phyloP scores from a whole-genome alignment of 2,113 vertebrate species.

The Pagrus major region DNA sequence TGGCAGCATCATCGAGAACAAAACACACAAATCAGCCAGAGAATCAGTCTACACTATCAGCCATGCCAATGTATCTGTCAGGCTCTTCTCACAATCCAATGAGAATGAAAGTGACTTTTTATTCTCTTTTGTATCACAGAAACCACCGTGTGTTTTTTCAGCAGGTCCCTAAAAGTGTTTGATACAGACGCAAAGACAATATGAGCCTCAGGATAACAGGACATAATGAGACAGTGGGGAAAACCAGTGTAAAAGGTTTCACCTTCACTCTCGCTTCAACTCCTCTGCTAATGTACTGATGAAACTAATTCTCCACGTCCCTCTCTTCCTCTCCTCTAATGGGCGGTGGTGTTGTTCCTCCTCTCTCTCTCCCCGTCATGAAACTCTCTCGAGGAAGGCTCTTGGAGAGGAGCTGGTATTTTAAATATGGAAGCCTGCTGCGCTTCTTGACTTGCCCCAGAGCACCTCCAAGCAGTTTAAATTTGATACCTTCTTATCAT shows the following conservation, averaged over 20 bases:
- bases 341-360: conserved; percentile 36
- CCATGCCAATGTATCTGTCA: not conserved
- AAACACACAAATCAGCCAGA: conserved; percentile 1
- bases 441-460: conserved; percentile 47
- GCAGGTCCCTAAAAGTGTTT: conserved; percentile 29
- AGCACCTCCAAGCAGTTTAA: conserved; percentile 66
- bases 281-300: conserved; percentile 23
- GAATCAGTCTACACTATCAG: not conserved
- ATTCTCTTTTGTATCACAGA: conserved; percentile 33
- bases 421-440: conserved; percentile 52
- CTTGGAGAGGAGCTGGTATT: conserved; percentile 54
- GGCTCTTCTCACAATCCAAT: not conserved
- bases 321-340: conserved; percentile 32
- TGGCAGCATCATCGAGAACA: not conserved
- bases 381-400: conserved; percentile 62
- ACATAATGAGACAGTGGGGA: conserved; percentile 1
- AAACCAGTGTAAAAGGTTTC: conserved; percentile 31
- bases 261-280: conserved; percentile 1
- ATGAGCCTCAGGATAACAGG: conserved; percentile 22
- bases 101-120: conserved; percentile 19
- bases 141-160: conserved; percentile 43
- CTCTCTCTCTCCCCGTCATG: conserved; percentile 35
- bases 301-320: conserved; percentile 37
- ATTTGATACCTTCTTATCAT: conserved; percentile 74
- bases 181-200: conserved; percentile 26